These are phyloP conservation scores for Drosophila parvula DNA, from an alignment of 1,140 invertebrate genomes.

Conservation along the genomic window DNA sequence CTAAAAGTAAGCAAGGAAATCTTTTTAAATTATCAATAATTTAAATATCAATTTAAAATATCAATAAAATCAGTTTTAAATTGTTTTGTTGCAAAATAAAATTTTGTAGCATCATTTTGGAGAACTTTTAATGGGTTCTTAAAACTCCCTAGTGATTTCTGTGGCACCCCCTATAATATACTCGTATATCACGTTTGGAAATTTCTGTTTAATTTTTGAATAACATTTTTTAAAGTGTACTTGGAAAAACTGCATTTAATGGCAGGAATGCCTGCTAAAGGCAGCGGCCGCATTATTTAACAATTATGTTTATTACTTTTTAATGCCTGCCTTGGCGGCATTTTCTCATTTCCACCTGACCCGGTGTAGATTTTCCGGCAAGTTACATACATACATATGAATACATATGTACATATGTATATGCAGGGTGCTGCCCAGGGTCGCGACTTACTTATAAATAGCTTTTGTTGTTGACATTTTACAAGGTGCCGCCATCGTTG, in stretches of 20 bases:
- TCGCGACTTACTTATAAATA: constrained; percentile 66
- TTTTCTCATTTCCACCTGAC: constrained; percentile 46
- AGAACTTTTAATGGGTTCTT: too few relatives aligned
- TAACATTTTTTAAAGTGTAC: constrained; percentile 1
- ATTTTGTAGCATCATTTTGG: too few relatives aligned
- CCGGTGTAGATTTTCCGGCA: constrained; percentile 16
- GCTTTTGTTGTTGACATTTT: constrained; percentile 76
- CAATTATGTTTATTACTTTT: constrained; percentile 81
- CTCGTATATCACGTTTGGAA: neutral
- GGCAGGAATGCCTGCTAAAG: constrained; percentile 9
- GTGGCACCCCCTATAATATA: neutral
- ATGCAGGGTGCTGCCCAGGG: constrained; percentile 31
- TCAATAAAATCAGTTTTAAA: too few relatives aligned
- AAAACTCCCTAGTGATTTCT: too few relatives aligned
- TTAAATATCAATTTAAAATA: too few relatives aligned
- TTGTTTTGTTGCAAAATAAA: too few relatives aligned
- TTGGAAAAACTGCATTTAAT: constrained; percentile 45
- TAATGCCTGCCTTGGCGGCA: constrained; percentile 49
- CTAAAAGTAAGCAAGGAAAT: too few relatives aligned
- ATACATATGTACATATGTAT: neutral
- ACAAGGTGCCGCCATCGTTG: constrained; percentile 4
- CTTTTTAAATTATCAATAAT: too few relatives aligned
- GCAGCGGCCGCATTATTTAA: constrained; percentile 55
- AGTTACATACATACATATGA: too few relatives aligned
- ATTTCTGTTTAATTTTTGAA: neutral